Evolutionary conservation across 2,113 vertebrate species (phyloP).

Genomic region (Brachyhypopomus gauderio): DNA sequence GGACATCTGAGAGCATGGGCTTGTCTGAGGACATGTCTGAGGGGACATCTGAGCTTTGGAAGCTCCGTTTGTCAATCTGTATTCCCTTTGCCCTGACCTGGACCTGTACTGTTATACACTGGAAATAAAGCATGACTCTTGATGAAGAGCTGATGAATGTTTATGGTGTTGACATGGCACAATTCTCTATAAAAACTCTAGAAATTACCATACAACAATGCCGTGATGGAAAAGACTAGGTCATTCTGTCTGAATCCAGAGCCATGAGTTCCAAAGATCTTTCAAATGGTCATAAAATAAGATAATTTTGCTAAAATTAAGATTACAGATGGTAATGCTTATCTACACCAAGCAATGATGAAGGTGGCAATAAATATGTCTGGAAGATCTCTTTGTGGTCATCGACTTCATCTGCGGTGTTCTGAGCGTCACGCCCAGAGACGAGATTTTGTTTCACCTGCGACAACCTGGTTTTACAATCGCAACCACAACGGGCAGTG

Average conservation of each 20-base stretch:
- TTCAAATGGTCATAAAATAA: neutral
- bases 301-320: constrained; percentile 30
- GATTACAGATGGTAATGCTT: constrained; percentile 33
- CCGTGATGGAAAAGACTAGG: neutral
- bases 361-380: constrained; percentile 24
- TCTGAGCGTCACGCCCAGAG: neutral
- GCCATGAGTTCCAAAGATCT: neutral
- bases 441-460: constrained; percentile 9
- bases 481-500: too few species aligned
- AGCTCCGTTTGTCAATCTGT: constrained; percentile 64
- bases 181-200: neutral
- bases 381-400: constrained; percentile 13
- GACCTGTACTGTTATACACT: constrained; percentile 11
- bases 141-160: neutral
- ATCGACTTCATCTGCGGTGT: neutral
- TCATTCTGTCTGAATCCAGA: neutral
- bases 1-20: constrained; percentile 18
- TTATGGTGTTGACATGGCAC: neutral
- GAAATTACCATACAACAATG: neutral
- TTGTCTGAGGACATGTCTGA: too few species aligned
- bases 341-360: constrained; percentile 20
- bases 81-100: constrained; percentile 73
- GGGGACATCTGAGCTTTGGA: constrained; percentile 66
- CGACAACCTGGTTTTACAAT: neutral
- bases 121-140: neutral